A percentile compares a stretch with the other conserved stretches of the same genome.
Evolutionary conservation across 2,888 invertebrate species (phyloP).

Genomic region (Didymodactylos carnosus): DNA sequence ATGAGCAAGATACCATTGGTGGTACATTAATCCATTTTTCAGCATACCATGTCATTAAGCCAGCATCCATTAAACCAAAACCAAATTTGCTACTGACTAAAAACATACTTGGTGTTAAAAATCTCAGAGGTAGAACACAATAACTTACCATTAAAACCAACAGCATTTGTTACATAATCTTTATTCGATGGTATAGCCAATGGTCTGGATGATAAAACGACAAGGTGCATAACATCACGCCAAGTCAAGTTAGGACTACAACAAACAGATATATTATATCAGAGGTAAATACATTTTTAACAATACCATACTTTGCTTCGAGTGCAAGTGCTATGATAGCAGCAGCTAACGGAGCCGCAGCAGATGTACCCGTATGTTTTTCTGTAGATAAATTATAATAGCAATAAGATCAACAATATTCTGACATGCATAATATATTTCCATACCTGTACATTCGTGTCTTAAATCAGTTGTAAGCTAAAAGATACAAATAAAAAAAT

Average conservation of each 20-base stretch:
- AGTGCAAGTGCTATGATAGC: slow-evolving; percentile 68
- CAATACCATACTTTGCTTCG: slow-evolving; percentile 74
- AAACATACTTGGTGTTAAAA: slow-evolving; percentile 36
- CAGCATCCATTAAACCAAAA: slow-evolving; percentile 18
- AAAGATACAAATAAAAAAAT: not conserved
- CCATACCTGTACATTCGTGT: slow-evolving; percentile 61
- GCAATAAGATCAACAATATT: too few species aligned
- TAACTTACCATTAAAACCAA: not conserved
- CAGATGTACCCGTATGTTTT: slow-evolving; percentile 78
- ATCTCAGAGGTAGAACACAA: not conserved
- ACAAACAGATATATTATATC: slow-evolving; percentile 53
- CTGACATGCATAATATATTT: too few species aligned
- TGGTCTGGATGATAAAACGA: slow-evolving; percentile 24
- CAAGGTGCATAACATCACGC: slow-evolving; percentile 82
- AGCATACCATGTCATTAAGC: slow-evolving; percentile 17
- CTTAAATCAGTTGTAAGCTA: slow-evolving; percentile 56
- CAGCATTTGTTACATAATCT: not conserved
- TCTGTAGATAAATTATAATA: too few species aligned
- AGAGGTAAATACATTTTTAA: slow-evolving; percentile 63
- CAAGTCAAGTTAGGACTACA: slow-evolving; percentile 61
- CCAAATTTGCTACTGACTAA: slow-evolving; percentile 17
- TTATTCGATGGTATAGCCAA: slow-evolving; percentile 3
- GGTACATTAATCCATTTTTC: slow-evolving; percentile 16
- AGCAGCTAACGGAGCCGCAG: slow-evolving; percentile 73
- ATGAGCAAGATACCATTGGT: slow-evolving; percentile 6